Conservation (phyloP, 2,888 invertebrate genomes). For the Lochmaea capreae region DNA sequence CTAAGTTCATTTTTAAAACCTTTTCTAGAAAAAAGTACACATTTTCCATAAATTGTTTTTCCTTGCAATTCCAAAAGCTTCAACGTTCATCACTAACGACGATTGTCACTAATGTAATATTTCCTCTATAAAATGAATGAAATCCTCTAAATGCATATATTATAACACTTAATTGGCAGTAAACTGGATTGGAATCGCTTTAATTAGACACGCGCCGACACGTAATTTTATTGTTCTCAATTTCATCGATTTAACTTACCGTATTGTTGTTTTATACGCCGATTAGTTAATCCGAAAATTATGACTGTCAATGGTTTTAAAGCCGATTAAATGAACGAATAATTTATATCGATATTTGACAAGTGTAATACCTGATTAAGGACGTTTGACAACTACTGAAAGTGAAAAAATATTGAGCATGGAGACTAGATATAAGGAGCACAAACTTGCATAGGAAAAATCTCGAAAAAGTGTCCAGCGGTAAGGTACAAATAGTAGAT, state of each 20-base stretch:
- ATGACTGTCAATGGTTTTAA: background rate
- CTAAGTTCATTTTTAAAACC: background rate
- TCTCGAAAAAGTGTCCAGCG: too few species aligned
- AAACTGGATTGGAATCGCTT: background rate
- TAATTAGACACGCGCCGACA: conserved; percentile 1
- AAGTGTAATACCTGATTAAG: too few species aligned
- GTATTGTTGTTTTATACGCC: background rate
- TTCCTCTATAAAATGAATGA: background rate
- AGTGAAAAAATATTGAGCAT: too few species aligned
- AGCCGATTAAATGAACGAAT: background rate
- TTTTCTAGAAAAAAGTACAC: too few species aligned
- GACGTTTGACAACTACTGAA: too few species aligned
- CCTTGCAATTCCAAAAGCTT: background rate
- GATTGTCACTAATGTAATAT: background rate
- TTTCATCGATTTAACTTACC: conserved; percentile 1
- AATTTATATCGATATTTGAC: background rate
- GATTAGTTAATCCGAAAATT: conserved; percentile 3
- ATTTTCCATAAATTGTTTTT: background rate
- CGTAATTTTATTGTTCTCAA: conserved; percentile 11
- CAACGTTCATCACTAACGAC: background rate
- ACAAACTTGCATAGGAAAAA: too few species aligned
- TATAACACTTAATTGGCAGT: conserved; percentile 6
- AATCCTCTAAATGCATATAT: background rate
- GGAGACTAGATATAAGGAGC: too few species aligned
- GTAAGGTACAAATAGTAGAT: too few species aligned